Base-by-base conservation (phyloP, 2,888 invertebrate species). In the Nemoura dubitans region DNA sequence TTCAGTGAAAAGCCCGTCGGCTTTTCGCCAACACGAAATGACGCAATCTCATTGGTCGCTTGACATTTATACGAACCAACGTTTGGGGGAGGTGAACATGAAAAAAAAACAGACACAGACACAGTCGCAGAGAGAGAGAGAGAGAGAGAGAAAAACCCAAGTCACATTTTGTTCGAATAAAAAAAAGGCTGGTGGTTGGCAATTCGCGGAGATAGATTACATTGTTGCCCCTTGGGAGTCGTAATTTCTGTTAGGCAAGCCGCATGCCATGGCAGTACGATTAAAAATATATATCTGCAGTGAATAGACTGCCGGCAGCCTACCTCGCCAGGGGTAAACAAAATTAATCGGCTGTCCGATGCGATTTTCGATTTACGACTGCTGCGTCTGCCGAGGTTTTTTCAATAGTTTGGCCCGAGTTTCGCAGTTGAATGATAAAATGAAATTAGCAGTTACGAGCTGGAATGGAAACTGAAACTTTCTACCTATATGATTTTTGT, bases 281-380 rank as follows among this genome's bases (percentile, higher is more conserved):
- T 83, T 83, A 83, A 83, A 83, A 83, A 83, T 83, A 83, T 83
- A 83, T 83, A 83, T 83, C 83, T 83, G 83, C 83, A 83, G 83
- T 43, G 83, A 7, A 42, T n/a, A 42, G 28, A 7, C 3, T 7
- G 29, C 26, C 10, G 36, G 36, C 30, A 7, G 43, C 42, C 83
- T 42, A 83, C 43, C 29, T 29, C 0, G 25, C n/a, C 83, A 83
- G 83, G 83, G 83, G 83, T 83, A 83, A 30, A 83, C 83, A 83
- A 83, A 42, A n/a, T 83, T 59, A 59, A 59, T 59, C 10, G 59
- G 1, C 16, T 7, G 59, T 21, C 2, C 59, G 21, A 21, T 59
- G 59, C 21, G 81, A 81, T n/a, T 29, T 81, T 3, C 29, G 81
- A n/a, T 59, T 59, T 59, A 59, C 14, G 10, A 14, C 21, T n/a